Conservation (phyloP, 2,888 invertebrate species). For the Sinelater perroti region DNA sequence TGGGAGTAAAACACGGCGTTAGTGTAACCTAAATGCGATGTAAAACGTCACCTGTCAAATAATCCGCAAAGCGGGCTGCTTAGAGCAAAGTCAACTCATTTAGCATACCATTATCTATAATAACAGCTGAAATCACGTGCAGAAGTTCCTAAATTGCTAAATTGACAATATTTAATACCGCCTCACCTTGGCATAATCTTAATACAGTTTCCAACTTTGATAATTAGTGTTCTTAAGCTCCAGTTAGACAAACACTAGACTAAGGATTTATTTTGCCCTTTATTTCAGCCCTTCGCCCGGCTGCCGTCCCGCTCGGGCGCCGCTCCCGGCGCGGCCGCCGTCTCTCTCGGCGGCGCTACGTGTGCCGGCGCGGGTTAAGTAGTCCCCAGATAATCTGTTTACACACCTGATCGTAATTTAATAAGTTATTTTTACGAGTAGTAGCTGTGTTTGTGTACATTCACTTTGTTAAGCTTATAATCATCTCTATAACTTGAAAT, state of each 20-base stretch:
- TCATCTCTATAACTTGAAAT: constrained; percentile 35
- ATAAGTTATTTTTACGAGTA: constrained; percentile 45
- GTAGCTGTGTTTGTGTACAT: constrained; percentile 40
- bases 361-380: constrained; percentile 25
- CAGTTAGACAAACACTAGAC: constrained; percentile 60
- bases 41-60: constrained; percentile 58
- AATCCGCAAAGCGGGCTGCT: constrained; percentile 57
- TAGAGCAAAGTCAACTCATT: constrained; percentile 59
- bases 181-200: constrained; percentile 59
- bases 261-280: constrained; percentile 57
- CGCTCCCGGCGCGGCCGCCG: constrained; percentile 6
- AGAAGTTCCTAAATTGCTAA: constrained; percentile 61
- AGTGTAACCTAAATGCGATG: constrained; percentile 47
- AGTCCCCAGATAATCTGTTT: constrained; percentile 45
- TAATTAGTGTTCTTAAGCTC: constrained; percentile 62
- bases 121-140: constrained; percentile 59
- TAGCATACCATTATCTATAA: constrained; percentile 60
- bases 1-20: constrained; percentile 36
- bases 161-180: constrained; percentile 62
- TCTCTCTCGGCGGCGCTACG: constrained; percentile 30
- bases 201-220: constrained; percentile 63
- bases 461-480: constrained; percentile 43
- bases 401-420: constrained; percentile 49
- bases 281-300: constrained; percentile 41
- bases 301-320: constrained; percentile 25